Conservation (phyloP, 2,113 vertebrate genomes). For the Elgaria multicarinata region DNA sequence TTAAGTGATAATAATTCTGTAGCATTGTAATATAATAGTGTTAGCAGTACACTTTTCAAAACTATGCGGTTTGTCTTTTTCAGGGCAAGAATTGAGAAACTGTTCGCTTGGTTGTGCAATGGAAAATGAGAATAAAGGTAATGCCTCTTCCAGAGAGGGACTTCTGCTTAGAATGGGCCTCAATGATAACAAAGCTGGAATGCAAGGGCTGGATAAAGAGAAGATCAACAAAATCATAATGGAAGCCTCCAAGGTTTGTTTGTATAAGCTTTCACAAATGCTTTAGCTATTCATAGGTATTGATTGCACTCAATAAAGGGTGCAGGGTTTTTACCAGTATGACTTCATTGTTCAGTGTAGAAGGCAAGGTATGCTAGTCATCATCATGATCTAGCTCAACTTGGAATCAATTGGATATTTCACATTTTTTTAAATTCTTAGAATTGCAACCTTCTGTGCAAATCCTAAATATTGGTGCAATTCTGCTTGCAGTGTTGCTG, state of each 20-base stretch:
- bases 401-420: not conserved
- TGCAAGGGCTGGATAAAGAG: slow-evolving; percentile 96
- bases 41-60: slow-evolving; percentile 36
- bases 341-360: not conserved
- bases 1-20: not conserved
- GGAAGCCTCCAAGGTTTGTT: slow-evolving; percentile 92
- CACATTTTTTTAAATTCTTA: not conserved
- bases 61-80: slow-evolving; percentile 47
- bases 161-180: slow-evolving; percentile 91
- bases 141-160: slow-evolving; percentile 67
- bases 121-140: slow-evolving; percentile 61
- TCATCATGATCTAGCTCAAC: not conserved
- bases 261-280: slow-evolving; percentile 14
- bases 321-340: slow-evolving; percentile 58
- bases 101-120: slow-evolving; percentile 56
- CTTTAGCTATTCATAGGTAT: not conserved
- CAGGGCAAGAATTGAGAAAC: slow-evolving; percentile 47
- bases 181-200: slow-evolving; percentile 98
- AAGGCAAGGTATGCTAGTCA: not conserved
- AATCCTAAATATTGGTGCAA: not conserved
- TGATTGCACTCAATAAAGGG: not conserved
- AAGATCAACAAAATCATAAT: slow-evolving; percentile 99
- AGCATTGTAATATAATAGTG: not conserved
- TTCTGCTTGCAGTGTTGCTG: not conserved
- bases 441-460: not conserved